phyloP scores from a whole-genome alignment of 2,113 vertebrate genomes.

The Thermophis baileyi region DNA sequence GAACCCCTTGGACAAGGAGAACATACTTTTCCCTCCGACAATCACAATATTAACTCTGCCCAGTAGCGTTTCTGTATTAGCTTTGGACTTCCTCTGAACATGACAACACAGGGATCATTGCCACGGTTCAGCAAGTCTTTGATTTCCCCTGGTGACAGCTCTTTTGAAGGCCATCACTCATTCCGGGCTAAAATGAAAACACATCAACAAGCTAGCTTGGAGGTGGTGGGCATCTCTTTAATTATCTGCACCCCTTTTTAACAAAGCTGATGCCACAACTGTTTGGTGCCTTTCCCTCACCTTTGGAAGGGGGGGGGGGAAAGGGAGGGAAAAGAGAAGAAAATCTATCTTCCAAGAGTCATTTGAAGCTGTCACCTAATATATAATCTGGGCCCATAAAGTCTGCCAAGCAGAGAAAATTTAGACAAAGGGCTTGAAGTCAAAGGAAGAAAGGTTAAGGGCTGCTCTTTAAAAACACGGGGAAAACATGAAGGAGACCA shows the following conservation, averaged over 20 bases:
- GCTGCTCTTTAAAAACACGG: slow-evolving; percentile 41
- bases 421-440: slow-evolving; percentile 1
- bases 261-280: slow-evolving; percentile 22
- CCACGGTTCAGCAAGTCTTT: slow-evolving; percentile 54
- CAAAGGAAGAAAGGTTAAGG: slow-evolving; percentile 44
- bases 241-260: slow-evolving; percentile 51
- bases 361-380: slow-evolving; percentile 38
- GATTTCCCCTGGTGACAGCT: slow-evolving; percentile 66
- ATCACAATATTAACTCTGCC: slow-evolving; percentile 52
- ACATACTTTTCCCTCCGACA: slow-evolving; percentile 49
- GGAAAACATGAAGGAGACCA: slow-evolving; percentile 31
- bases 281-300: slow-evolving; percentile 32
- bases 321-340: background rate
- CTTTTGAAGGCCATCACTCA: slow-evolving; percentile 62
- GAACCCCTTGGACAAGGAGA: background rate
- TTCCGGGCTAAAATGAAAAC: slow-evolving; percentile 59
- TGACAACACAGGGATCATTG: slow-evolving; percentile 38
- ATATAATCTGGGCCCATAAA: slow-evolving; percentile 41
- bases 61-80: slow-evolving; percentile 27
- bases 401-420: slow-evolving; percentile 28
- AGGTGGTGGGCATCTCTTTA: slow-evolving; percentile 47
- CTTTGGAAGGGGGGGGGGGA: slow-evolving; percentile 39
- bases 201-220: slow-evolving; percentile 52
- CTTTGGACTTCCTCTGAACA: slow-evolving; percentile 49
- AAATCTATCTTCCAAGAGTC: slow-evolving; percentile 31